Percentiles rank a stretch among this genome's conserved stretches.
phyloP scores from a whole-genome alignment of 1,140 invertebrate species.

The Heterodera carotae region DNA sequence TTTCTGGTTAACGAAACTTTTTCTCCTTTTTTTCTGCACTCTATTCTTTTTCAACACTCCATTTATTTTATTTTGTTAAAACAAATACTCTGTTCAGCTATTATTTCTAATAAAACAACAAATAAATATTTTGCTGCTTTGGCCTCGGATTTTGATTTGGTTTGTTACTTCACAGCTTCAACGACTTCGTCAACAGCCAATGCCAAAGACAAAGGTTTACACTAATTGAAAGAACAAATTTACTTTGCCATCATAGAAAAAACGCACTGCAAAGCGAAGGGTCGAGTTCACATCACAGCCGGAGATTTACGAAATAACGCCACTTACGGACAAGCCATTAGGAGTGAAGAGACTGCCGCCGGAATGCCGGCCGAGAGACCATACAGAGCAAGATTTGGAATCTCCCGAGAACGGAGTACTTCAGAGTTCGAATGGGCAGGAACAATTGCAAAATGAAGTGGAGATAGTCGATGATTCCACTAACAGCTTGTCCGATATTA shows the following conservation, averaged over 20 bases:
- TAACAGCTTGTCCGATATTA: background rate
- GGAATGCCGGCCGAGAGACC: background rate
- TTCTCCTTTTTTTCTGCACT: no score
- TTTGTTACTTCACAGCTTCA: constrained; percentile 1
- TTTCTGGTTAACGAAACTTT: no score
- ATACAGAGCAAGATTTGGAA: background rate
- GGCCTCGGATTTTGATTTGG: background rate
- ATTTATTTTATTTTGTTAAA: no score
- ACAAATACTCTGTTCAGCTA: no score
- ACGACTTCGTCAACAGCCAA: background rate
- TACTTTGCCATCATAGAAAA: background rate
- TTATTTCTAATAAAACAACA: no score
- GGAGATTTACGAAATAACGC: constrained; percentile 20
- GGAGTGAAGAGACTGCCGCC: constrained; percentile 12
- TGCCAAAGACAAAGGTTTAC: constrained; percentile 4
- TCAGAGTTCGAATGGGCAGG: background rate
- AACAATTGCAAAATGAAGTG: background rate
- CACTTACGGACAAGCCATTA: constrained; percentile 15
- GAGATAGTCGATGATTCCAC: background rate
- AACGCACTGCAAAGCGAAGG: background rate
- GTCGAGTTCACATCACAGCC: constrained; percentile 13
- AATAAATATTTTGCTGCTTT: no score
- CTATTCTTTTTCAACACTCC: no score
- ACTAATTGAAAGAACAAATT: background rate
- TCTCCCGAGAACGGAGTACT: background rate